Conservation (phyloP, 2,113 vertebrate genomes). For the Taxidea taxus region DNA sequence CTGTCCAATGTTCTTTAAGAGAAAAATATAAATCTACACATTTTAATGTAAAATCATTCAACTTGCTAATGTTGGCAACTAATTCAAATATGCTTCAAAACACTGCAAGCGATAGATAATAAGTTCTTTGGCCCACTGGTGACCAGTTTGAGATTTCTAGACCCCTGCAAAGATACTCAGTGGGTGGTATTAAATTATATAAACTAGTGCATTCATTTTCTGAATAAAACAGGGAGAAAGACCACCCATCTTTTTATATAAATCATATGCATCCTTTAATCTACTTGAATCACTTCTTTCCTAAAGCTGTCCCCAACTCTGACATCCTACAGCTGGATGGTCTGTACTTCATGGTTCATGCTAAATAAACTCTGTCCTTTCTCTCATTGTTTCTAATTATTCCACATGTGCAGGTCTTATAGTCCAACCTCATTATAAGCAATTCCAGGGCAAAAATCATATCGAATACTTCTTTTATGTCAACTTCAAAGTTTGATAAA, state of each 20-base stretch:
- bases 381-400: background rate
- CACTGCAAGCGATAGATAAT: background rate
- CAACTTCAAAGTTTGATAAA: conserved; percentile 19
- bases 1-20: background rate
- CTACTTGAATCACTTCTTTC: conserved; percentile 19
- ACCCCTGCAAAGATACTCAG: background rate
- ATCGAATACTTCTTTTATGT: background rate
- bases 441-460: background rate
- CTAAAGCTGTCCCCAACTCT: background rate
- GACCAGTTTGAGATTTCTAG: background rate
- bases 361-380: background rate
- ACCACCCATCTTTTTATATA: conserved; percentile 6
- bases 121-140: background rate
- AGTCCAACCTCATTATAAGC: background rate
- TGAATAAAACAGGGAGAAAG: conserved; percentile 5
- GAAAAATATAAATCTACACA: background rate
- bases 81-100: conserved; percentile 52
- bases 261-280: background rate
- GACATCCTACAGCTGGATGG: background rate
- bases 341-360: background rate
- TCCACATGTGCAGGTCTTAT: background rate
- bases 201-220: background rate
- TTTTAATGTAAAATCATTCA: background rate
- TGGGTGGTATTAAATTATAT: background rate
- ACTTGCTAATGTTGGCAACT: background rate